Conservation (phyloP, 2,888 invertebrate genomes). For the Leucoptera coffeella region DNA sequence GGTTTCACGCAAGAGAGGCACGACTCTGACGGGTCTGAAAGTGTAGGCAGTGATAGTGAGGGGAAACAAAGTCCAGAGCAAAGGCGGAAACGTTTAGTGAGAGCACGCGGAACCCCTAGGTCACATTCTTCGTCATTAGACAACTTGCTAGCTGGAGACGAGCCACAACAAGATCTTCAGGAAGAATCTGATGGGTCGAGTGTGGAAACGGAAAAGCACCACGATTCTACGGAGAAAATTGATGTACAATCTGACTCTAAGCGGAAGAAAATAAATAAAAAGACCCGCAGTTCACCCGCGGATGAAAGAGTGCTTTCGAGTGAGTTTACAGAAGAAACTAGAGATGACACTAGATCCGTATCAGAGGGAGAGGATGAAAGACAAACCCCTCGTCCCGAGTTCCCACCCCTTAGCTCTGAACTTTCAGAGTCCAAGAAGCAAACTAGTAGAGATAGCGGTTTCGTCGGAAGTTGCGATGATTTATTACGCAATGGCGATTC, state of each 20-base stretch:
- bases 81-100: slow-evolving; percentile 70
- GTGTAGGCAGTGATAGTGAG: slow-evolving; percentile 87
- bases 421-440: slow-evolving; percentile 65
- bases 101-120: slow-evolving; percentile 76
- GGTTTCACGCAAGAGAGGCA: slow-evolving; percentile 71
- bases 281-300: slow-evolving; percentile 52
- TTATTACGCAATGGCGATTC: slow-evolving; percentile 60
- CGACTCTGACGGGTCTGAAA: slow-evolving; percentile 77
- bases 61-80: slow-evolving; percentile 85
- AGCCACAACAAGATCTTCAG: slow-evolving; percentile 42
- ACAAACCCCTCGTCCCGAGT: slow-evolving; percentile 64
- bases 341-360: slow-evolving; percentile 51
- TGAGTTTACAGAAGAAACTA: slow-evolving; percentile 56
- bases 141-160: slow-evolving; percentile 64
- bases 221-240: slow-evolving; percentile 60
- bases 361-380: slow-evolving; percentile 63
- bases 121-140: slow-evolving; percentile 79
- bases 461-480: slow-evolving; percentile 84
- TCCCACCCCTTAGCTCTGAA: slow-evolving; percentile 49
- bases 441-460: slow-evolving; percentile 82
- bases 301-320: slow-evolving; percentile 60
- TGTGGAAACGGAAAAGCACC: slow-evolving; percentile 65
- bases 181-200: slow-evolving; percentile 70
- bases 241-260: slow-evolving; percentile 79
- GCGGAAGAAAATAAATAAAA: slow-evolving; percentile 74